Conservation (phyloP, 2,113 vertebrate species). For the Cavia porcellus region DNA sequence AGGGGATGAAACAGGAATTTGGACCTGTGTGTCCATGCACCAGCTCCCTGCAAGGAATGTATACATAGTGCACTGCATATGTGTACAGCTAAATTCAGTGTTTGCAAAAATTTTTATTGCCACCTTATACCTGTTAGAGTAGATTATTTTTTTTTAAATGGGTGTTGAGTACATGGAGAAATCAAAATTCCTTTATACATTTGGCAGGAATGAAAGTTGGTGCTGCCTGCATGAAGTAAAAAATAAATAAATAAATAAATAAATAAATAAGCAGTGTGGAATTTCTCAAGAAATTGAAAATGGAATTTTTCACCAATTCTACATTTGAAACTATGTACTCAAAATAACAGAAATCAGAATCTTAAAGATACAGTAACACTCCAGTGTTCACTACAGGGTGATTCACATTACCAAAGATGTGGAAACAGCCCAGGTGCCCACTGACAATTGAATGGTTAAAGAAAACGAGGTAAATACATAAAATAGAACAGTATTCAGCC, state of each 20-base stretch:
- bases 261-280: no score
- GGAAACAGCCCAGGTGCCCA: no score
- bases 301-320: no score
- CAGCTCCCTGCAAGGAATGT: not conserved
- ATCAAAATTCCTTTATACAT: not conserved
- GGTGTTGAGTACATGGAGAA: not conserved
- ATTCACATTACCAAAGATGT: no score
- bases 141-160: not conserved
- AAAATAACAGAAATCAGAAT: no score
- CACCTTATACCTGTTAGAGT: not conserved
- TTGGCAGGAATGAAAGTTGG: not conserved
- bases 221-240: not conserved
- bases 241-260: no score
- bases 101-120: not conserved
- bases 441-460: not conserved
- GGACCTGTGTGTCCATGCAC: not conserved
- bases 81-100: not conserved
- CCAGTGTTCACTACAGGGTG: no score
- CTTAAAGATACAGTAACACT: no score
- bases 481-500: not conserved
- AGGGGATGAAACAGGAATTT: not conserved
- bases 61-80: not conserved
- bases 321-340: no score
- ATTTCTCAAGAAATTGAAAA: no score
- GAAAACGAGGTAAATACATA: not conserved